Evolutionary conservation across 2,797 vertebrate species (phyloP).

Genomic region (Tangara arthus): DNA sequence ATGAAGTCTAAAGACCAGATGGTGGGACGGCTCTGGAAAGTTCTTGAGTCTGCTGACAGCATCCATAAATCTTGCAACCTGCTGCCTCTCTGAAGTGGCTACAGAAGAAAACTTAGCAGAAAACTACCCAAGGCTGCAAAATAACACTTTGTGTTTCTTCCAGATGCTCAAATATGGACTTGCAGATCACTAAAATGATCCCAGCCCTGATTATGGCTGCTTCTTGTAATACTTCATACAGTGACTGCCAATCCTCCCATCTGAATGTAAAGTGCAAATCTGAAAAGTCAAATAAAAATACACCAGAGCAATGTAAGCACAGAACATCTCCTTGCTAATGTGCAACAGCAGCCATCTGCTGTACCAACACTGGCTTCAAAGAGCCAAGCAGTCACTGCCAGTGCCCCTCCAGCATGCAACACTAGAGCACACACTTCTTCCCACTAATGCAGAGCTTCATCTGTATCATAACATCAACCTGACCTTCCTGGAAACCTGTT

Average conservation of each 20-base stretch:
- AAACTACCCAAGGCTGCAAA: background rate
- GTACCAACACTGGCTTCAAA: background rate
- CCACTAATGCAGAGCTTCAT: background rate
- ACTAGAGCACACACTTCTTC: rapidly evolving
- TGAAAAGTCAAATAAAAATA: conserved; percentile 42
- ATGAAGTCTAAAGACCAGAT: background rate
- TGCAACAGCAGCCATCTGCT: background rate
- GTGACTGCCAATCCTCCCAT: background rate
- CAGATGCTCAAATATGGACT: background rate
- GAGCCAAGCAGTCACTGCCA: background rate
- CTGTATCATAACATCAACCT: background rate
- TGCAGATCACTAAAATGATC: background rate
- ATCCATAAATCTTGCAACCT: background rate
- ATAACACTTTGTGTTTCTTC: background rate
- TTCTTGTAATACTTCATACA: conserved; percentile 1
- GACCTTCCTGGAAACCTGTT: background rate
- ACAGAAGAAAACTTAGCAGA: background rate
- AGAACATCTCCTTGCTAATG: background rate
- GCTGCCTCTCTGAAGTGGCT: background rate
- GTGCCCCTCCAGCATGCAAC: background rate
- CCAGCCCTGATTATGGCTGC: background rate
- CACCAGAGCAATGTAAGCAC: background rate
- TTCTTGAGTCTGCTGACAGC: background rate
- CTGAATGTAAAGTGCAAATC: conserved; percentile 15
- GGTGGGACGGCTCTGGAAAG: background rate